These are phyloP conservation scores for Chiloscyllium punctatum DNA, from an alignment of 2,797 vertebrate species.

Conservation along the genomic window DNA sequence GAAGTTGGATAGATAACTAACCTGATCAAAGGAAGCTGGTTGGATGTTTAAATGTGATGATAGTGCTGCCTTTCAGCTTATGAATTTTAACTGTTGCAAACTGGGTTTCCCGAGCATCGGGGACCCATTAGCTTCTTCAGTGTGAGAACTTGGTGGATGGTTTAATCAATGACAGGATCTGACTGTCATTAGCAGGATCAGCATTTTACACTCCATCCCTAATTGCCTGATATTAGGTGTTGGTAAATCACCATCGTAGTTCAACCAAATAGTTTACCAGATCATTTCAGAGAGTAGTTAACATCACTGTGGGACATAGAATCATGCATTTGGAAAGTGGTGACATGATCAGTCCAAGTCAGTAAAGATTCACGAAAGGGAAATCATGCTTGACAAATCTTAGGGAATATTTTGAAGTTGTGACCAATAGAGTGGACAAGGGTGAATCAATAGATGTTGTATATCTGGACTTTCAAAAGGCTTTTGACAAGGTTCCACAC, in stretches of 20 bases:
- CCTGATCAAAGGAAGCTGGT: background rate
- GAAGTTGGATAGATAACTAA: background rate
- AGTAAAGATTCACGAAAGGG: too few species aligned
- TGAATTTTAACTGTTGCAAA: background rate
- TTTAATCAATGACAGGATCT: background rate
- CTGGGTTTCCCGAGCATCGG: background rate
- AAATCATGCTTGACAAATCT: too few species aligned
- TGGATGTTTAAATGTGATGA: background rate
- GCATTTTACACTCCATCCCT: background rate
- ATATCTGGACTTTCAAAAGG: too few species aligned
- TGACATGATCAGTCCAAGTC: too few species aligned
- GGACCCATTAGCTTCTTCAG: background rate
- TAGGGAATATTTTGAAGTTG: too few species aligned
- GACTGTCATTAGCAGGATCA: background rate
- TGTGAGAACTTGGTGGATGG: background rate
- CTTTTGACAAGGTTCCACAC: too few species aligned
- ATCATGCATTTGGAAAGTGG: too few species aligned
- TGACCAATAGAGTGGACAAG: too few species aligned
- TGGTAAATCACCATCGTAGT: background rate
- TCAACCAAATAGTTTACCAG: too few species aligned
- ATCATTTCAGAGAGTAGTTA: too few species aligned
- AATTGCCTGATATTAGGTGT: background rate
- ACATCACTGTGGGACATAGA: too few species aligned
- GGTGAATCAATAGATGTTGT: too few species aligned
- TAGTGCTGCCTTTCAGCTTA: background rate